A percentile compares a stretch with the other conserved stretches of the same genome.
phyloP scores from a whole-genome alignment of 2,888 invertebrate species.

The Cryptus armator region DNA sequence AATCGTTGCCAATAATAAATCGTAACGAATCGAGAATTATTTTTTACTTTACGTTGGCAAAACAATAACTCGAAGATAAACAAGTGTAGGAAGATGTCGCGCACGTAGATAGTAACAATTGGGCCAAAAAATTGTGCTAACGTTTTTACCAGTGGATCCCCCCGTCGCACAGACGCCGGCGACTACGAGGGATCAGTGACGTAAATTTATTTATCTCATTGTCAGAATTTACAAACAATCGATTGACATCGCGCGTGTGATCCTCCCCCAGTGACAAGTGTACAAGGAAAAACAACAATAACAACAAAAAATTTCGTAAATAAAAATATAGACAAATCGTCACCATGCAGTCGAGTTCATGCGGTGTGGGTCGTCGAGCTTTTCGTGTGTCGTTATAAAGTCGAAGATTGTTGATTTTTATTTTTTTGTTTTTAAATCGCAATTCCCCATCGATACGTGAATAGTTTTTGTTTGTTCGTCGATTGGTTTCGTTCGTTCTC shows the following conservation, averaged over 20 bases:
- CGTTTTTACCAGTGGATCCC: too few relatives aligned
- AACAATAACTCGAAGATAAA: neutral
- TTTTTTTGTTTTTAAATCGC: neutral
- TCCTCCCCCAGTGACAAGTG: neutral
- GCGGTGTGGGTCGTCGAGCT: constrained; percentile 10
- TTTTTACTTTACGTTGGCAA: too few relatives aligned
- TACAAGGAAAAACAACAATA: neutral
- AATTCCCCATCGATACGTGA: neutral
- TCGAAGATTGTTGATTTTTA: neutral
- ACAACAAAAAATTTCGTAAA: neutral
- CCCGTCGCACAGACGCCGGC: neutral
- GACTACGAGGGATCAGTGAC: neutral
- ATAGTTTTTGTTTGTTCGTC: neutral
- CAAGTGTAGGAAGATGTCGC: neutral
- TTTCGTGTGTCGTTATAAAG: neutral
- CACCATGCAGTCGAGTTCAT: constrained; percentile 56
- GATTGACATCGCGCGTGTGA: constrained; percentile 4
- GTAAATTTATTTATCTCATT: neutral
- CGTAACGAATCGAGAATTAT: too few relatives aligned
- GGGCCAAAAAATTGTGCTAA: too few relatives aligned
- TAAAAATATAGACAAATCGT: neutral
- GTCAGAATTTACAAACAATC: neutral
- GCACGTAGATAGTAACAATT: neutral
- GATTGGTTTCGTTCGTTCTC: neutral
- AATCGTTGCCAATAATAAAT: neutral